These are phyloP conservation scores for Cryptoblepharus egeriae DNA, from an alignment of 2,797 vertebrate species.

Conservation along the genomic window DNA sequence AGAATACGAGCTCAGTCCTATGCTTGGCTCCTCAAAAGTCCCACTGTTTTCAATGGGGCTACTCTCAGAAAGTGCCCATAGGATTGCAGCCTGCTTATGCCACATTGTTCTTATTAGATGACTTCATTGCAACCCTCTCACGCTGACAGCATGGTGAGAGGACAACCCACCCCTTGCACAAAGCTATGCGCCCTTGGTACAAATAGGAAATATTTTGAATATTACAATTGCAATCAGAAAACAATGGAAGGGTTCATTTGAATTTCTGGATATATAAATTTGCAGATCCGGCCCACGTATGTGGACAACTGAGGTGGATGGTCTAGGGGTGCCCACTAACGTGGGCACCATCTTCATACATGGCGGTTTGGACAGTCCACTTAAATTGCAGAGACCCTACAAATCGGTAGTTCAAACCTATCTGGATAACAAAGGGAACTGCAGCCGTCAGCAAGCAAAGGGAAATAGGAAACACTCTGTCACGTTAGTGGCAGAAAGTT, in stretches of 20 bases:
- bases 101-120: neutral
- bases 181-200: neutral
- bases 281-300: no score
- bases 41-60: no score
- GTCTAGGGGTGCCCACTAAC: no score
- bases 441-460: slow-evolving; percentile 59
- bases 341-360: no score
- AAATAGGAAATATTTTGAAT: neutral
- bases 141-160: neutral
- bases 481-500: slow-evolving; percentile 72
- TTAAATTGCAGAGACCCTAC: slow-evolving; percentile 55
- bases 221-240: neutral
- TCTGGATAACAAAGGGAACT: slow-evolving; percentile 62
- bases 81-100: no score
- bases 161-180: neutral
- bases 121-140: neutral
- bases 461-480: slow-evolving; percentile 67
- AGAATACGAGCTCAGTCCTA: no score
- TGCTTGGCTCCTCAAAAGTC: no score
- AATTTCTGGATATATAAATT: no score
- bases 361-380: neutral
- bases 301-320: no score
- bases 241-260: neutral
- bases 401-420: slow-evolving; percentile 67
- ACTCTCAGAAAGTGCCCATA: no score